These are phyloP conservation scores for Acanthurus lineatus DNA, from an alignment of 2,797 vertebrate species.

Conservation along the genomic window DNA sequence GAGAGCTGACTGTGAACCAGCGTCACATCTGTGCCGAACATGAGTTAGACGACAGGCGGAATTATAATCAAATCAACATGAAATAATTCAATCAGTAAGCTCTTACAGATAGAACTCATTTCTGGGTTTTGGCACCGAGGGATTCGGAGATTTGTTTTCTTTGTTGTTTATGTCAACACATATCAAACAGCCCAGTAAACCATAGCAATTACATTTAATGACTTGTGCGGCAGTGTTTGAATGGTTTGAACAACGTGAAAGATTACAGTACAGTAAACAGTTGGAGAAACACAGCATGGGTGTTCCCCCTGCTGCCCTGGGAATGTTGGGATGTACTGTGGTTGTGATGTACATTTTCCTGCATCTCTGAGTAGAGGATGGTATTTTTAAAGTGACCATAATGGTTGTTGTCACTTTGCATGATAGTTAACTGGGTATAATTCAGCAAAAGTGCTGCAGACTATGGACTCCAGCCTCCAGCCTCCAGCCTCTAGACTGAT, in stretches of 20 bases:
- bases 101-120: conserved; percentile 36
- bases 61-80: conserved; percentile 50
- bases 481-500: conserved; percentile 6
- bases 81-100: conserved; percentile 34
- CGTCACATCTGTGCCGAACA: conserved; percentile 56
- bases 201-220: conserved; percentile 49
- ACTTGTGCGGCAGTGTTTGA: conserved; percentile 52
- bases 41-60: conserved; percentile 20
- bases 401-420: conserved; percentile 53
- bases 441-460: conserved; percentile 65
- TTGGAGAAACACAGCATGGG: conserved; percentile 53
- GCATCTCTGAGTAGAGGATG: conserved; percentile 55
- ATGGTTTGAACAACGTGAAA: conserved; percentile 48
- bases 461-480: conserved; percentile 37
- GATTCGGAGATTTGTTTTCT: conserved; percentile 53
- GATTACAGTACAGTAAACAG: conserved; percentile 62
- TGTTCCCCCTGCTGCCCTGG: conserved; percentile 62
- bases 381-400: conserved; percentile 69
- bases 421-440: conserved; percentile 62
- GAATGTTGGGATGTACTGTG: conserved; percentile 55
- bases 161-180: conserved; percentile 27
- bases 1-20: conserved; percentile 39
- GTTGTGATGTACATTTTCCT: conserved; percentile 54
- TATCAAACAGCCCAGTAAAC: conserved; percentile 37
- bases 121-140: conserved; percentile 4